Evolutionary conservation across 2,797 vertebrate species (phyloP).

Genomic region (Siniperca scherzeri): DNA sequence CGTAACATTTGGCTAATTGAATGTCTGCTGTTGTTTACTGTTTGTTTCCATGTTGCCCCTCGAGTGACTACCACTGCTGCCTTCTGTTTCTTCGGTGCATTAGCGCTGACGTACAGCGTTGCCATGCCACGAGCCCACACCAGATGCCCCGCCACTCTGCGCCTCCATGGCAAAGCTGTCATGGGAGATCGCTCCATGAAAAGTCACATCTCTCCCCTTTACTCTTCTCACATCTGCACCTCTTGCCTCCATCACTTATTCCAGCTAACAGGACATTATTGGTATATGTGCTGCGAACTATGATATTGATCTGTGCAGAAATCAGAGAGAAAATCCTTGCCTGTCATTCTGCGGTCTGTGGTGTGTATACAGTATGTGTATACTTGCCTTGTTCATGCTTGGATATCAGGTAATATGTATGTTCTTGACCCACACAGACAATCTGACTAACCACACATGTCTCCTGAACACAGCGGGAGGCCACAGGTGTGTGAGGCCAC

Average conservation of each 20-base stretch:
- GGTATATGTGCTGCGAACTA: neutral
- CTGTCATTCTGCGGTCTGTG: neutral
- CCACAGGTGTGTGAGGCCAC: constrained; percentile 86
- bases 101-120: constrained; percentile 58
- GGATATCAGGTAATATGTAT: constrained; percentile 35
- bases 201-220: constrained; percentile 17
- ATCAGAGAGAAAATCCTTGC: neutral
- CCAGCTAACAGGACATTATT: neutral
- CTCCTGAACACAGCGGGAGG: constrained; percentile 75
- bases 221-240: constrained; percentile 19
- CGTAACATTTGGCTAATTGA: constrained; percentile 79
- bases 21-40: constrained; percentile 80
- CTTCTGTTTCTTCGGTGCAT: constrained; percentile 70
- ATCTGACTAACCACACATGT: constrained; percentile 60
- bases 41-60: constrained; percentile 63
- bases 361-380: neutral
- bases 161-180: constrained; percentile 21
- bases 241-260: neutral
- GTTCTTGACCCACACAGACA: constrained; percentile 58
- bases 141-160: constrained; percentile 49
- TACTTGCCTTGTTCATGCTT: neutral
- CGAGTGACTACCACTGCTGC: constrained; percentile 50
- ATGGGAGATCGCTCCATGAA: neutral
- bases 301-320: neutral
- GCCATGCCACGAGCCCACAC: constrained; percentile 30